Conservation (phyloP, 2,888 invertebrate species). For the Kuschelorhynchus macadamiae region DNA sequence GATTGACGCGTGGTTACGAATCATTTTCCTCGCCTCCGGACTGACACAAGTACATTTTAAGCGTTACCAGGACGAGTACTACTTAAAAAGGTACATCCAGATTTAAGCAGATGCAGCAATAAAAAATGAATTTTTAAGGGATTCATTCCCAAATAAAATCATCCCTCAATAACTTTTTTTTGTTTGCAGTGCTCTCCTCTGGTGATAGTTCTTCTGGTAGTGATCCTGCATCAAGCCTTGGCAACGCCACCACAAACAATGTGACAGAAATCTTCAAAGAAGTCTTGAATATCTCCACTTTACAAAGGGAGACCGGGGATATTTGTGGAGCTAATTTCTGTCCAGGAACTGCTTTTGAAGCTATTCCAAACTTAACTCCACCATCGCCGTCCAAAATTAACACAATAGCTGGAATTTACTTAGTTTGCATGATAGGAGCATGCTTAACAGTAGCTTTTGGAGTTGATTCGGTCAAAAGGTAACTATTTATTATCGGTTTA, state of each 20-base stretch:
- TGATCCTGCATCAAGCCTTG: slow-evolving; percentile 5
- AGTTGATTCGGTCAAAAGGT: slow-evolving; percentile 87
- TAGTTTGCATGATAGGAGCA: slow-evolving; percentile 84
- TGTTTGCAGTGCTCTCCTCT: neutral
- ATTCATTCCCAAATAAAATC: no score
- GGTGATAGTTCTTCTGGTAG: slow-evolving; percentile 50
- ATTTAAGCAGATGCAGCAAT: no score
- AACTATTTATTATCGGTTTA: no score
- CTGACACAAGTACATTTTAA: no score
- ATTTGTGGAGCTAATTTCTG: slow-evolving; percentile 85
- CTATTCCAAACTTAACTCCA: slow-evolving; percentile 79
- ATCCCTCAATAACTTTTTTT: no score
- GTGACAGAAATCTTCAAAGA: slow-evolving; percentile 49
- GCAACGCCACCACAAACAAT: slow-evolving; percentile 56
- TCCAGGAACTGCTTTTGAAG: slow-evolving; percentile 72
- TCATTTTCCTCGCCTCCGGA: no score
- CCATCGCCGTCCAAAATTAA: slow-evolving; percentile 83
- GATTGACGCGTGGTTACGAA: no score
- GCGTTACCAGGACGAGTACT: no score
- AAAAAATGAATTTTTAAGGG: no score
- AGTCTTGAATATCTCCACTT: slow-evolving; percentile 18
- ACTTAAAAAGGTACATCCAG: no score
- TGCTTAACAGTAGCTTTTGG: slow-evolving; percentile 82
- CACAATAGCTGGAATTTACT: slow-evolving; percentile 84
- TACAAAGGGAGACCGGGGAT: slow-evolving; percentile 24